Evolutionary conservation across 2,888 invertebrate species (phyloP).

Genomic region (Hyposoter didymator): DNA sequence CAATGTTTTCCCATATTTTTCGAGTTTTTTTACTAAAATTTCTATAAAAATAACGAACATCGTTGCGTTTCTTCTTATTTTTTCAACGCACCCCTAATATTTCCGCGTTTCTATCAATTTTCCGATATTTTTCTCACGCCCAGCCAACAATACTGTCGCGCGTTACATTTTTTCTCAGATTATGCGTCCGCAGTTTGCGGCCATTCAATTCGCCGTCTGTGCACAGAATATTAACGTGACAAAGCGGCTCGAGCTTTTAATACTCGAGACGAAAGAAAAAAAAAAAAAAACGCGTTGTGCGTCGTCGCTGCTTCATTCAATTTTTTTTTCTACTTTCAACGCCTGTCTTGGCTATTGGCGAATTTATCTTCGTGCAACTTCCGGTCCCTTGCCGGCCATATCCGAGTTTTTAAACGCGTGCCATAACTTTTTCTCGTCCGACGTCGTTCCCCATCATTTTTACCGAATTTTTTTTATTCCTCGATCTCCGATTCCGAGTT

Average conservation of each 20-base stretch:
- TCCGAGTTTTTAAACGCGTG: not conserved
- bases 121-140: not conserved
- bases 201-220: not conserved
- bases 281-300: conserved; percentile 6
- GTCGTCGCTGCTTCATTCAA: not conserved
- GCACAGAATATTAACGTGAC: not conserved
- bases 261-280: not conserved
- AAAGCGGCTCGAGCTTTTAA: not conserved
- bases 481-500: too few relatives aligned
- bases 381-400: not conserved
- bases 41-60: too few relatives aligned
- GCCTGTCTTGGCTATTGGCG: conserved; percentile 10
- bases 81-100: too few relatives aligned
- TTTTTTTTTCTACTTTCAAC: conserved; percentile 16
- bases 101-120: not conserved
- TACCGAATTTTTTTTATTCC: not conserved
- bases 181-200: not conserved
- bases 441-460: not conserved
- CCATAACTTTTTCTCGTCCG: not conserved
- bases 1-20: too few relatives aligned
- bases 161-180: not conserved
- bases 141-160: not conserved
- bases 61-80: too few relatives aligned
- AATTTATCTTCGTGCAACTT: conserved; percentile 29
- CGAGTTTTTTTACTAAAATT: too few relatives aligned